phyloP scores from a whole-genome alignment of 2,888 invertebrate species.

The Oscheius sp. region DNA sequence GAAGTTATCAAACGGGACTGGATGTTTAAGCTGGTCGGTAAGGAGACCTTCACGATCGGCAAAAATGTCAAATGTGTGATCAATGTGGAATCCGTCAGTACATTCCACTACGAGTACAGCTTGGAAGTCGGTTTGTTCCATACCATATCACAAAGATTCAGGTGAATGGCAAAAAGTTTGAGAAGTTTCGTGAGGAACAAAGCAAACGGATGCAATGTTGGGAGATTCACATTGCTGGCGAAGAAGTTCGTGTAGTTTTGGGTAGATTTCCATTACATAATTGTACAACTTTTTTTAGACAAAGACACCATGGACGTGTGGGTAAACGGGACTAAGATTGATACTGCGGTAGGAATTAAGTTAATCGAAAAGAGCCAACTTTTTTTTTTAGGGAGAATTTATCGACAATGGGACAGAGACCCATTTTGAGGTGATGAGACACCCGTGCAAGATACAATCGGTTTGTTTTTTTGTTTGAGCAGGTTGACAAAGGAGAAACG shows the following conservation, averaged over 20 bases:
- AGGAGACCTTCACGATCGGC: slow-evolving; percentile 81
- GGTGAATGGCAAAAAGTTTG: slow-evolving; percentile 85
- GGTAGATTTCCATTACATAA: slow-evolving; percentile 76
- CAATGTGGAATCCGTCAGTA: slow-evolving; percentile 78
- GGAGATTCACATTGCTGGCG: slow-evolving; percentile 77
- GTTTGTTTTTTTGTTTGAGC: slow-evolving; percentile 13
- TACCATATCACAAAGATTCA: slow-evolving; percentile 5
- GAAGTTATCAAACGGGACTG: slow-evolving; percentile 84
- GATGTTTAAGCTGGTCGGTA: slow-evolving; percentile 92
- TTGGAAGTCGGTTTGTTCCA: slow-evolving; percentile 76
- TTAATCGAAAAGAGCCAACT: slow-evolving; percentile 25
- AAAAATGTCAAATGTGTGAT: slow-evolving; percentile 72
- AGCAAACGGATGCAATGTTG: slow-evolving; percentile 84
- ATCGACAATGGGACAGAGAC: slow-evolving; percentile 88
- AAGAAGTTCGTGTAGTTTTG: slow-evolving; percentile 80
- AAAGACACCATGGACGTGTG: slow-evolving; percentile 84
- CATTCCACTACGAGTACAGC: slow-evolving; percentile 85
- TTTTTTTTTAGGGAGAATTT: slow-evolving; percentile 81
- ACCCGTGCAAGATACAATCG: slow-evolving; percentile 63
- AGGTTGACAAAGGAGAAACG: neutral
- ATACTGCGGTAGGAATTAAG: slow-evolving; percentile 78
- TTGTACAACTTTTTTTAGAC: slow-evolving; percentile 77
- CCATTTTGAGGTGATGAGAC: slow-evolving; percentile 79
- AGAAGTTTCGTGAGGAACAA: slow-evolving; percentile 85
- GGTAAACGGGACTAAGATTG: slow-evolving; percentile 82